Base-by-base conservation (phyloP, 2,888 invertebrate species). In the Xestobium rufovillosum region DNA sequence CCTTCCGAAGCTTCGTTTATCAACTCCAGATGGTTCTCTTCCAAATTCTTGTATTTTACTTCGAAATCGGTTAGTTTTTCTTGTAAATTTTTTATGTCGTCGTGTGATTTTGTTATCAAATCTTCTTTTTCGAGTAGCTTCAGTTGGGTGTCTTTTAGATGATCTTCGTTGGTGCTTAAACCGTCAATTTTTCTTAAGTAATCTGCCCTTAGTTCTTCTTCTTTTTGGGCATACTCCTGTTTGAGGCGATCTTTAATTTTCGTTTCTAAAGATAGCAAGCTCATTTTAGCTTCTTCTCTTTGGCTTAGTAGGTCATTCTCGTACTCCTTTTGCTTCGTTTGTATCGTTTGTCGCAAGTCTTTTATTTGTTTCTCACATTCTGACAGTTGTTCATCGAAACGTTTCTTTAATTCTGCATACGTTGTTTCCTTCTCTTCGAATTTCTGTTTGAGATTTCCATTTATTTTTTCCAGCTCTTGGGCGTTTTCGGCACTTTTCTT, bases 221-320 rank as follows among this genome's bases (percentile, higher is more conserved):
- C 55, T 32, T 53, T 56, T 12, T 45, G 36, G 3, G 38, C 36
- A 36, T 45, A 60, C 38, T 57, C 56, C 3, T 34, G 38, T 14
- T 45, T 42, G 1, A 62, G 13, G 42, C 54, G 57, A 8, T 50
- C 51, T 29, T 42, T 47, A 16, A 65, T 58, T 50, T 58, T 60
- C 4, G 42, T 44, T 45, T 63, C 63, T 25, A 63, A 38, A 0
- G 52, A 51, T 10, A 62, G 35, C 3, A 64, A 38, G n/a, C 56
- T 57, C 26, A 51, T 52, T 33, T 60, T 61, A 0, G 61, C 53
- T 11, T 70, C 67, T 28, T 67, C 70, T 55, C 73, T 66, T 49
- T 70, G 66, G 15, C 56, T 62, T 55, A 65, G 65, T 37, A 60
- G 65, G 45, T 72, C 68, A 35, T 68, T 47, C 45, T 73, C 70